A percentile compares a stretch with the other conserved stretches of the same genome.
phyloP scores from a whole-genome alignment of 2,888 invertebrate genomes.

The Thecophora atra region DNA sequence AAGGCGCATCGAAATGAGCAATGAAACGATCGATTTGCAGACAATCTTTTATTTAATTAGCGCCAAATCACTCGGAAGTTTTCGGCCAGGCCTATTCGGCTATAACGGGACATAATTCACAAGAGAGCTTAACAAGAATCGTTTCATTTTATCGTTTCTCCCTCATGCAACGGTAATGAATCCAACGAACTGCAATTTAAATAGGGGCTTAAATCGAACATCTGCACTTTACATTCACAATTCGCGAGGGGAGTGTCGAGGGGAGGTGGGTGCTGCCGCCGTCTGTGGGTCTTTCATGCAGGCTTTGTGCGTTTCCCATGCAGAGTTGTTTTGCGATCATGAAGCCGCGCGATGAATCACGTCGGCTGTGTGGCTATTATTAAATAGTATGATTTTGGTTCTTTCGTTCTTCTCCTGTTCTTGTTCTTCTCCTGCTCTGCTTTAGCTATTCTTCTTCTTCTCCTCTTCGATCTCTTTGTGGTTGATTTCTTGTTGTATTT shows the following conservation, averaged over 20 bases:
- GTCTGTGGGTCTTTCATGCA: neutral
- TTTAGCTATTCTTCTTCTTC: neutral
- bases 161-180: slow-evolving; percentile 4
- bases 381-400: neutral
- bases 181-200: slow-evolving; percentile 11
- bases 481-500: no score
- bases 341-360: neutral
- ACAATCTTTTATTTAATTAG: no score
- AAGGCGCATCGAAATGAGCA: no score
- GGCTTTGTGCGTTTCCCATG: neutral
- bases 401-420: neutral
- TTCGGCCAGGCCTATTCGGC: no score
- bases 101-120: neutral
- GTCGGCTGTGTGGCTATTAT: neutral
- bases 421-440: neutral
- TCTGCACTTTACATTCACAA: neutral
- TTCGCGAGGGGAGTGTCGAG: neutral
- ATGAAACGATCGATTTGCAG: no score
- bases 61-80: no score
- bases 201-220: neutral
- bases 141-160: neutral
- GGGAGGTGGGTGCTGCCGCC: neutral
- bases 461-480: neutral
- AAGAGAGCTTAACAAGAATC: neutral
- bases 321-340: neutral